Conservation (phyloP, 2,797 vertebrate genomes). For the Pelochelys cantorii region DNA sequence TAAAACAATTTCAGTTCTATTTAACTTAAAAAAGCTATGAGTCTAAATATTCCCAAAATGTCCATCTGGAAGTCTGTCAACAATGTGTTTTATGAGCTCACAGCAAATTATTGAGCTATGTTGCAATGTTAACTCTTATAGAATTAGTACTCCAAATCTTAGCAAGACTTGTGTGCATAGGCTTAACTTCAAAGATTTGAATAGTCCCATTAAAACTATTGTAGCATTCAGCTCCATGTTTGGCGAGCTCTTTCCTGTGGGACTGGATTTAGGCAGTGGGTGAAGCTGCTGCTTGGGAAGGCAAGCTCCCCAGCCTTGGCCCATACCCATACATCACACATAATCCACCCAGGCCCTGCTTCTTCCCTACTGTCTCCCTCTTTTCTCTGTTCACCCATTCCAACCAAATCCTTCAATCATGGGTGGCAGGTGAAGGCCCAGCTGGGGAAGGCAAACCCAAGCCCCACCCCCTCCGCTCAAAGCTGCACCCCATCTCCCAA, state of each 20-base stretch:
- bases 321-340: too few relatives aligned
- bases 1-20: neutral
- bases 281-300: too few relatives aligned
- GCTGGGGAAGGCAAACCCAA: too few relatives aligned
- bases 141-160: neutral
- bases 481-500: too few relatives aligned
- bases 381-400: too few relatives aligned
- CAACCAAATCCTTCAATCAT: too few relatives aligned
- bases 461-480: too few relatives aligned
- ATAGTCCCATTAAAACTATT: neutral
- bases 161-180: neutral
- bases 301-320: too few relatives aligned
- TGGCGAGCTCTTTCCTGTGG: neutral
- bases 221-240: neutral
- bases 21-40: neutral
- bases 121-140: neutral
- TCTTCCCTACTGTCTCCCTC: too few relatives aligned
- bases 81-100: neutral
- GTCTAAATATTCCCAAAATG: neutral
- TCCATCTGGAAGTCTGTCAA: neutral
- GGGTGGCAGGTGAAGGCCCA: too few relatives aligned
- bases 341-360: too few relatives aligned
- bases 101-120: neutral
- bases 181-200: neutral
- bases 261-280: too few relatives aligned